Percentiles rank a stretch among this genome's conserved stretches.
Evolutionary conservation across 2,797 vertebrate genomes (phyloP).

Genomic region (Halcyon leucocephala): DNA sequence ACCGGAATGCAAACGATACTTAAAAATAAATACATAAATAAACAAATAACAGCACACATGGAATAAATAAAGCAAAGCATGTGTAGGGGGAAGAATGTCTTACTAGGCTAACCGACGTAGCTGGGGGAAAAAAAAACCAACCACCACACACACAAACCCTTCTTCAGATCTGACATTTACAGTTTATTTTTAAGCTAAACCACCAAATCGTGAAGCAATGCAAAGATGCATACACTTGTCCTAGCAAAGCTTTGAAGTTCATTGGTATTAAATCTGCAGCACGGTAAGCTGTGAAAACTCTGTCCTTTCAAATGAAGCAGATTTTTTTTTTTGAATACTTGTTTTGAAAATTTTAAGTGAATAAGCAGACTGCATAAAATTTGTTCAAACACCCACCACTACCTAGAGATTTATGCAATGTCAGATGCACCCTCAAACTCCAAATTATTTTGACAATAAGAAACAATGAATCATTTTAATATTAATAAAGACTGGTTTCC

Average conservation of each 20-base stretch:
- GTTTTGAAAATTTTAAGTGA: slow-evolving; percentile 34
- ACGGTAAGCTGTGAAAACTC: neutral
- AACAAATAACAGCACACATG: slow-evolving; percentile 68
- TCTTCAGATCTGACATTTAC: slow-evolving; percentile 1
- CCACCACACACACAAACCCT: neutral
- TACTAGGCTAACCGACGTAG: neutral
- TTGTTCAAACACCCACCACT: neutral
- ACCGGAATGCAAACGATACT: slow-evolving; percentile 66
- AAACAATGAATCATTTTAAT: slow-evolving; percentile 11
- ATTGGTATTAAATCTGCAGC: neutral
- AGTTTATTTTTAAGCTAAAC: slow-evolving; percentile 29
- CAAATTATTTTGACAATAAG: neutral
- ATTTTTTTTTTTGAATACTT: neutral
- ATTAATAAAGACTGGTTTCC: slow-evolving; percentile 23
- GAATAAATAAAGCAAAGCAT: slow-evolving; percentile 44
- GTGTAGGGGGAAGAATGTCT: slow-evolving; percentile 4
- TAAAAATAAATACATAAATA: slow-evolving; percentile 73
- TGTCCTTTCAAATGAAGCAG: slow-evolving; percentile 14
- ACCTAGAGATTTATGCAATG: neutral
- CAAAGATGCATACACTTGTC: neutral
- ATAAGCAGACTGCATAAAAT: slow-evolving; percentile 18
- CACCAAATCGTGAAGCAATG: neutral
- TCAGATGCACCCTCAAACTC: slow-evolving; percentile 4
- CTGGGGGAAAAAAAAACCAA: fast-evolving
- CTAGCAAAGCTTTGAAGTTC: slow-evolving; percentile 8